Conservation (phyloP, 2,888 invertebrate genomes). For the Stratiomys singularior region DNA sequence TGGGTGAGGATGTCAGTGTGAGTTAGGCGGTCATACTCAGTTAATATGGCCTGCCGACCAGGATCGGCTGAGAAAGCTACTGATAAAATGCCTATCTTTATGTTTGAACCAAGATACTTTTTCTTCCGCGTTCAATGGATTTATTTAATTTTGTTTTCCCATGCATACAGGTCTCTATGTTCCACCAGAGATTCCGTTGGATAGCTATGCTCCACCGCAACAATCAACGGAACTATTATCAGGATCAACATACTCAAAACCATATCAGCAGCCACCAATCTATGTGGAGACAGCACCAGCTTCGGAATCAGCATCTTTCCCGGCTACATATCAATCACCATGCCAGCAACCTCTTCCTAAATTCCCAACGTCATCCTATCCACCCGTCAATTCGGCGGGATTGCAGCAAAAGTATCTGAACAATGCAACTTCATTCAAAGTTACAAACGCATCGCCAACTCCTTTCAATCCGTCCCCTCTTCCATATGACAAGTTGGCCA, state of each 20-base stretch:
- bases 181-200: slow-evolving; percentile 63
- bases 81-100: too few species aligned
- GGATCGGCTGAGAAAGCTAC: too few species aligned
- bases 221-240: slow-evolving; percentile 61
- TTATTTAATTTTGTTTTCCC: background rate
- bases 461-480: slow-evolving; percentile 62
- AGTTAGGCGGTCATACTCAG: too few species aligned
- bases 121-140: too few species aligned
- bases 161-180: slow-evolving; percentile 62
- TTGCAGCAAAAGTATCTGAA: slow-evolving; percentile 15
- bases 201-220: slow-evolving; percentile 62
- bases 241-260: slow-evolving; percentile 62
- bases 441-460: slow-evolving; percentile 44
- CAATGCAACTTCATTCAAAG: slow-evolving; percentile 15
- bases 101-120: too few species aligned
- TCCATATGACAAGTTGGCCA: slow-evolving; percentile 61
- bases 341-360: background rate
- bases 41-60: too few species aligned
- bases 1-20: too few species aligned
- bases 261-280: slow-evolving; percentile 54
- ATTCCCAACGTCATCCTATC: slow-evolving; percentile 25
- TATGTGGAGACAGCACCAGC: slow-evolving; percentile 52
- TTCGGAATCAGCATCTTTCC: slow-evolving; percentile 45
- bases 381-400: background rate
- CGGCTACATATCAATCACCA: slow-evolving; percentile 31